Conservation (phyloP, 35 echinoderm and acorn worm species). For the Ophiothrix spiculata region DNA sequence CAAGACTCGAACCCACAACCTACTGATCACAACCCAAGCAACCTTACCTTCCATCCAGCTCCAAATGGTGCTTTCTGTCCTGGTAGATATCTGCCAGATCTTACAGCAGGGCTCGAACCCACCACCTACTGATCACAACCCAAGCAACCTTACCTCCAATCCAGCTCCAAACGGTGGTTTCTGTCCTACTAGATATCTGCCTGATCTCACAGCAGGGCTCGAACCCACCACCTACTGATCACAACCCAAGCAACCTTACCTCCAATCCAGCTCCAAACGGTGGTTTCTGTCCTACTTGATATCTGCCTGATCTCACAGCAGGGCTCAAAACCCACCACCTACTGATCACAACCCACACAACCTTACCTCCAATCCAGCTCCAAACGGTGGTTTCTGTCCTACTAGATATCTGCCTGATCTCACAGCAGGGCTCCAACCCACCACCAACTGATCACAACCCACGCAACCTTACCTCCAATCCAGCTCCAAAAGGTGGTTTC, state of each 20-base stretch:
- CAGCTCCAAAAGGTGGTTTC: constrained; percentile 67
- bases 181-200: constrained; percentile 20
- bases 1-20: no score
- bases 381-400: constrained; percentile 55
- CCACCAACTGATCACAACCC: no score
- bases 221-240: no score
- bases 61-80: constrained; percentile 54
- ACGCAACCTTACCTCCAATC: constrained; percentile 81
- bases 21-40: no score
- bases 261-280: constrained; percentile 79
- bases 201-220: no score
- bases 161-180: constrained; percentile 74
- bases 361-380: constrained; percentile 73
- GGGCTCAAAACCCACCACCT: no score
- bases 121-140: no score
- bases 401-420: constrained; percentile 44
- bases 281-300: constrained; percentile 20
- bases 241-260: no score
- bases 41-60: constrained; percentile 73
- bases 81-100: constrained; percentile 42
- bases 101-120: no score
- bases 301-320: constrained; percentile 59
- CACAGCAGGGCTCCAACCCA: no score
- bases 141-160: constrained; percentile 78
- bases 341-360: no score